Evolutionary conservation across 2,888 invertebrate genomes (phyloP).

Genomic region (Nematopogon swammerdamellus): DNA sequence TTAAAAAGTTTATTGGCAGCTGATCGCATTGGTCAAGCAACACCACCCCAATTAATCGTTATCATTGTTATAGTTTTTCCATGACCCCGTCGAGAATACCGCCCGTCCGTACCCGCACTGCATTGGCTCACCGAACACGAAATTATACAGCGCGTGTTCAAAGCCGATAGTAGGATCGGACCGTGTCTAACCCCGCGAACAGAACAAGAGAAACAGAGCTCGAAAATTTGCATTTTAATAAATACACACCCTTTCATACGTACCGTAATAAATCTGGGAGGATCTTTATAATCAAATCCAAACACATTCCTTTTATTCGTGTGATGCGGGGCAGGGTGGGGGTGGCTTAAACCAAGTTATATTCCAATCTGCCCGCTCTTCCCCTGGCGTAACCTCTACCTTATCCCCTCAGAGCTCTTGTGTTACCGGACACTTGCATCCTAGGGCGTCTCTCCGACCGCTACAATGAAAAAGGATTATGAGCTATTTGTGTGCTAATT

Average conservation of each 20-base stretch:
- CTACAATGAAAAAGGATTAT: too few relatives aligned
- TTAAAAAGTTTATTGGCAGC: too few relatives aligned
- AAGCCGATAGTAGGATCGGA: slow-evolving; percentile 35
- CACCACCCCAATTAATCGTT: too few relatives aligned
- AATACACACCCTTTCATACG: slow-evolving; percentile 55
- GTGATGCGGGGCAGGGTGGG: slow-evolving; percentile 4
- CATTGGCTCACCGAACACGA: background rate
- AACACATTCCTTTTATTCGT: slow-evolving; percentile 40
- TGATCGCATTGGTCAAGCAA: too few relatives aligned
- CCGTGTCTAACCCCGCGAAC: slow-evolving; percentile 39
- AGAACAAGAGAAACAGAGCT: slow-evolving; percentile 23
- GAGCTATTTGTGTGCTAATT: too few relatives aligned
- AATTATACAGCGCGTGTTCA: slow-evolving; percentile 44
- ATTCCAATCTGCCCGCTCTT: slow-evolving; percentile 7
- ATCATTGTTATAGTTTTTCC: too few relatives aligned
- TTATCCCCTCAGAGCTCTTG: too few relatives aligned
- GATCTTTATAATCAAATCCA: slow-evolving; percentile 55
- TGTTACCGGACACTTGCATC: too few relatives aligned
- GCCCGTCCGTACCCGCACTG: too few relatives aligned
- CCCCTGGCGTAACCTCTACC: too few relatives aligned
- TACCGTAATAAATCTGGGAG: slow-evolving; percentile 45
- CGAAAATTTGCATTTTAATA: slow-evolving; percentile 57
- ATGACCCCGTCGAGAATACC: too few relatives aligned
- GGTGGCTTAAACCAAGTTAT: slow-evolving; percentile 10
- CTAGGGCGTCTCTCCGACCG: too few relatives aligned